These are phyloP conservation scores for Solenodon paradoxus DNA, from an alignment of 2,113 vertebrate genomes.

Conservation along the genomic window DNA sequence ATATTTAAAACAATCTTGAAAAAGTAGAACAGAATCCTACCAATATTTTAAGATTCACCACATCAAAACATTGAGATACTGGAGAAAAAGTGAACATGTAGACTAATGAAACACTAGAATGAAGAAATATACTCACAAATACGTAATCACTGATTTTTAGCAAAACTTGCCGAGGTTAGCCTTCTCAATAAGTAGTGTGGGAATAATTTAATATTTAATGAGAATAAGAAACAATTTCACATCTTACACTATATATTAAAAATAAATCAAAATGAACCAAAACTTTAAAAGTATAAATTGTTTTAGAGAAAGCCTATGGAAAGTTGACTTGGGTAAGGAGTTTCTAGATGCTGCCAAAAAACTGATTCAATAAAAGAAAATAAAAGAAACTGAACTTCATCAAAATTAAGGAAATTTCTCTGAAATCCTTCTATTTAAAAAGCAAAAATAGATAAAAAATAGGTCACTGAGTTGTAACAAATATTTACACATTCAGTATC, in stretches of 20 bases:
- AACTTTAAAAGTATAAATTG: neutral
- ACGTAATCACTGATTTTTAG: neutral
- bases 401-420: neutral
- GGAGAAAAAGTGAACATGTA: neutral
- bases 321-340: neutral
- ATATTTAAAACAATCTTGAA: neutral
- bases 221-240: too few relatives aligned
- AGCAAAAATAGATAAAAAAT: neutral
- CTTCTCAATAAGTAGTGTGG: neutral
- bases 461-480: neutral
- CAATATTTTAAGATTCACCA: neutral
- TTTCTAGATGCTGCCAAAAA: neutral
- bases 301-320: neutral
- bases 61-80: neutral
- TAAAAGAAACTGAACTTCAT: neutral
- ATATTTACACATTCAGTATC: neutral
- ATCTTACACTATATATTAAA: neutral
- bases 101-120: neutral
- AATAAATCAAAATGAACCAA: neutral
- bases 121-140: neutral
- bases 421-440: neutral
- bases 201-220: neutral
- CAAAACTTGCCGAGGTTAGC: neutral
- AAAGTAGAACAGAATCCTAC: neutral
- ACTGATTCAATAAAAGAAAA: neutral